These are phyloP conservation scores for Noctuana brunneofusca DNA, from an alignment of 2,888 invertebrate genomes.

Conservation along the genomic window DNA sequence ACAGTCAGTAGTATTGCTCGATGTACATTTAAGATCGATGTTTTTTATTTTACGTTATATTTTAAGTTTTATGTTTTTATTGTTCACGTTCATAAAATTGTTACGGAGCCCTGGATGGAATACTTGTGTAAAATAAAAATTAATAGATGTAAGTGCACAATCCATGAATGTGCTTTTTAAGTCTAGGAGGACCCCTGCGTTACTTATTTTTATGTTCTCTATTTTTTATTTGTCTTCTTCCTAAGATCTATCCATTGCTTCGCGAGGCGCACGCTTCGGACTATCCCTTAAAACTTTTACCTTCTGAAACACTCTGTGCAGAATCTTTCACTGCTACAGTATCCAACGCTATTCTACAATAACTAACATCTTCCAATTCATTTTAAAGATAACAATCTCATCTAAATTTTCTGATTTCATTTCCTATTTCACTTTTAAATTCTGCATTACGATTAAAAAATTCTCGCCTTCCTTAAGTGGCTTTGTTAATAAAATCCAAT, in stretches of 20 bases:
- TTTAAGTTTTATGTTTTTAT: constrained; percentile 48
- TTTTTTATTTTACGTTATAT: constrained; percentile 55
- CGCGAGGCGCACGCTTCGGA: constrained; percentile 78
- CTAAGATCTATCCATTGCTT: constrained; percentile 65
- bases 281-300: constrained; percentile 60
- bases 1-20: constrained; percentile 31
- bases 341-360: constrained; percentile 58
- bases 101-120: constrained; percentile 77
- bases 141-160: constrained; percentile 75
- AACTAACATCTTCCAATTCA: constrained; percentile 5
- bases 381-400: constrained; percentile 13
- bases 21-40: constrained; percentile 44
- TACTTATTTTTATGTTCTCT: constrained; percentile 59
- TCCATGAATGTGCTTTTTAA: constrained; percentile 82
- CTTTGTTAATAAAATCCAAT: constrained; percentile 32
- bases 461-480: not conserved
- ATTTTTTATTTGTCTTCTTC: constrained; percentile 66
- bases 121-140: constrained; percentile 47
- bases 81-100: constrained; percentile 49
- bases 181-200: constrained; percentile 74
- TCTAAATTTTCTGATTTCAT: not conserved
- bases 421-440: not conserved
- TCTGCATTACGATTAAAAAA: not conserved
- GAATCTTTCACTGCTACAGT: constrained; percentile 57
- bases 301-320: constrained; percentile 55